phyloP scores from a whole-genome alignment of 2,888 invertebrate species.

The Apodemia hepburni region DNA sequence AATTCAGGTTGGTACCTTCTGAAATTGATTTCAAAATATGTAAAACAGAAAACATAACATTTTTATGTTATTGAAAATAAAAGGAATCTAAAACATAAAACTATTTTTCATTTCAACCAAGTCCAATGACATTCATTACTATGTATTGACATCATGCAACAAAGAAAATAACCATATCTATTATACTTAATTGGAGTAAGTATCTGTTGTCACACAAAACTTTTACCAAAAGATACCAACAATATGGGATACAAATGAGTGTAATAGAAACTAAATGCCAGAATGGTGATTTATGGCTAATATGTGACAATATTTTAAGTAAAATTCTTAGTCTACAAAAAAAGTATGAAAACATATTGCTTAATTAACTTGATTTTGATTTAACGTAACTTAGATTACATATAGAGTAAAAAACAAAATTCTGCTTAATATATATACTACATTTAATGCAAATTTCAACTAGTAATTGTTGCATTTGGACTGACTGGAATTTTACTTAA shows the following conservation, averaged over 20 bases:
- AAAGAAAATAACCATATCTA: neutral
- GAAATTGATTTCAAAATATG: constrained; percentile 73
- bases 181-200: neutral
- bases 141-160: neutral
- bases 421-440: too few relatives aligned
- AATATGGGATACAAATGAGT: neutral
- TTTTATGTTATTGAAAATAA: constrained; percentile 82
- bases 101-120: constrained; percentile 31
- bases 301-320: too few relatives aligned
- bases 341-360: too few relatives aligned
- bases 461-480: too few relatives aligned
- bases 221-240: neutral
- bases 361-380: too few relatives aligned
- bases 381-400: too few relatives aligned
- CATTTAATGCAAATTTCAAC: too few relatives aligned
- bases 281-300: too few relatives aligned
- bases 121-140: neutral
- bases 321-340: too few relatives aligned
- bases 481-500: too few relatives aligned
- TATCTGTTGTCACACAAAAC: neutral
- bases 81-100: constrained; percentile 70
- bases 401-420: too few relatives aligned
- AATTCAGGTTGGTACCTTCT: constrained; percentile 66
- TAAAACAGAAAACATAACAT: constrained; percentile 78
- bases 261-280: too few relatives aligned